Evolutionary conservation across 1,140 invertebrate species (phyloP).

Genomic region (Myzus persicae): DNA sequence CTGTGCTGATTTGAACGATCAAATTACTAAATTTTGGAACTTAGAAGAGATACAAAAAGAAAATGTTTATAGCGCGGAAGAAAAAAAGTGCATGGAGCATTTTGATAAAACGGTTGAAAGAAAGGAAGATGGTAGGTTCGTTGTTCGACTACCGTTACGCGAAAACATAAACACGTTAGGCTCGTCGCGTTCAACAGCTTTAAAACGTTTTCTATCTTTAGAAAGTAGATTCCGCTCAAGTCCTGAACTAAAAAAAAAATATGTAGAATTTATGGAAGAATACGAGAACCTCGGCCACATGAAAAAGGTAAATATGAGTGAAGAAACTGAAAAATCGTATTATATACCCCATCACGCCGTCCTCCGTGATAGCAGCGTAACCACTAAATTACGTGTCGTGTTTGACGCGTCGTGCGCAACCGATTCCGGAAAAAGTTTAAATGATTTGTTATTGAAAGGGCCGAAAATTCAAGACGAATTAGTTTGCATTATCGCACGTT

Average conservation of each 20-base stretch:
- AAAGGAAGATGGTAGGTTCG: neutral
- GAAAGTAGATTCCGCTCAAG: neutral
- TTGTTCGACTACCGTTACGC: neutral
- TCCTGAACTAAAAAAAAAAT: neutral
- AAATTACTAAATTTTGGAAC: neutral
- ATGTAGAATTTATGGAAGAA: slow-evolving; percentile 37
- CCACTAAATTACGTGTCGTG: neutral
- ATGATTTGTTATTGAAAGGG: slow-evolving; percentile 62
- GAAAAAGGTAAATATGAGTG: neutral
- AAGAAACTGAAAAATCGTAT: neutral
- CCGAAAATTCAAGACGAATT: slow-evolving; percentile 62
- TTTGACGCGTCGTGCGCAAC: too few relatives aligned
- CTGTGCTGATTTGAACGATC: neutral
- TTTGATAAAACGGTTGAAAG: neutral
- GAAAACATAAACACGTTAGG: neutral
- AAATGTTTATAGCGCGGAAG: neutral
- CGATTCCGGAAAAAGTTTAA: slow-evolving; percentile 61
- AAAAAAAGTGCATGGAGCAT: neutral
- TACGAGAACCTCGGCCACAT: slow-evolving; percentile 16
- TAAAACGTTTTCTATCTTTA: neutral
- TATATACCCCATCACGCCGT: neutral
- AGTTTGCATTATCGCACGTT: slow-evolving; percentile 62
- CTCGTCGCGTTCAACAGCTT: neutral
- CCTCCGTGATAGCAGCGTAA: neutral
- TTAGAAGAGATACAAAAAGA: neutral